Evolutionary conservation across 1,140 invertebrate genomes (phyloP), one percentile per base, ranked within the genome.

Genomic region (Drosophila kepulauana): DNA sequence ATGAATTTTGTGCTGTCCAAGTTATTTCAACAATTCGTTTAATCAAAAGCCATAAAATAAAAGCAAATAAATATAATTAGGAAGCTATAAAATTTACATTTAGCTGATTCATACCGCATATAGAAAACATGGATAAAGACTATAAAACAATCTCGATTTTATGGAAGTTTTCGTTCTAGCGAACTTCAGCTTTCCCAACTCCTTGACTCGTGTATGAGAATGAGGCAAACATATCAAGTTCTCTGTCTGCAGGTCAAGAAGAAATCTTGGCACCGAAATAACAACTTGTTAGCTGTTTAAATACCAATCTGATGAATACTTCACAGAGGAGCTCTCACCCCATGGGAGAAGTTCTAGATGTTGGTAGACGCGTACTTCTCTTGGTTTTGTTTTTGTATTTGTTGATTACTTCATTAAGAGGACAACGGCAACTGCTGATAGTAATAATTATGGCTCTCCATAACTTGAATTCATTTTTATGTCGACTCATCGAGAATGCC

Each of bases 401-500:
- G 84, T 88, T 88, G 84, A 88, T 88, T 88, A 89, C 84, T 88
- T 88, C 87, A 88, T 88, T 88, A 84, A 75, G 82, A 81, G 84
- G 73, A 88, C 82, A 82, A 86, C 72, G 75, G 66, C 80, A 70
- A 87, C 78, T 69, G 77, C 73, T 71, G 86, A 84, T 78, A 88
- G 69, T 76, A 84, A 87, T 86, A 78, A 82, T 82, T 82, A 73
- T 79, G 67, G 51, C 71, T 76, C 59, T 62, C 68, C 79, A 75
- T 52, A 72, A 64, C 58, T 78, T 28, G 49, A 74, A 57, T 33
- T 25, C 20, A 25, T 16, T 20, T 84, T 86, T 74, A 10, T 81
- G 84, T 45, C 78, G 46, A 81, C 69, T 88, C 84, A 88, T 71
- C 48, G 69, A 43, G 52, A 66, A 89, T 89, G 75, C 84, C 85